A percentile compares a stretch with the other conserved stretches of the same genome.
Conservation (phyloP, 2,797 vertebrate genomes). For the Prunella strophiata region DNA sequence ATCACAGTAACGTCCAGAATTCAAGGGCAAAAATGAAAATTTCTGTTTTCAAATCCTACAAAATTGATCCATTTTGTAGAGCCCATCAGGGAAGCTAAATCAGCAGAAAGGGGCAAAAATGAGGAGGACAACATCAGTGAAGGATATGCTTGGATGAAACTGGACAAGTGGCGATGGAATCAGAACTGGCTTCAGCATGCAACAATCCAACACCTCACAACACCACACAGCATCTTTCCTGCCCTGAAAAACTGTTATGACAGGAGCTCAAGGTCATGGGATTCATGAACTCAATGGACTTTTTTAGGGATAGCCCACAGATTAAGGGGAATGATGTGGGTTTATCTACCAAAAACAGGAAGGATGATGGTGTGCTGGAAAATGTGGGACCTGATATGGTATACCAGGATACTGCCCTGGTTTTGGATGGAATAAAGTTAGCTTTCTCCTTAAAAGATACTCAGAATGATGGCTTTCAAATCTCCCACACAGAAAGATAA, state of each 20-base stretch:
- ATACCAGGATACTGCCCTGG: not conserved
- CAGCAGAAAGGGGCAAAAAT: not conserved
- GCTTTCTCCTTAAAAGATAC: not conserved
- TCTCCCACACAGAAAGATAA: not conserved
- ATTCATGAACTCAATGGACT: not conserved
- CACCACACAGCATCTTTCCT: not conserved
- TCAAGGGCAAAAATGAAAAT: not conserved
- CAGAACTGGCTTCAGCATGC: not conserved
- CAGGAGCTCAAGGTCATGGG: not conserved
- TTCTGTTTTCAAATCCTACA: not conserved
- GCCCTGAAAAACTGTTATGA: not conserved
- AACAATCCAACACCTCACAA: not conserved
- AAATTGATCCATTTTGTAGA: not conserved
- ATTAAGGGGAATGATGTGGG: not conserved
- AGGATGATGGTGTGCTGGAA: not conserved
- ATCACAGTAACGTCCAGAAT: accelerated
- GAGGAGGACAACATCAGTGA: not conserved
- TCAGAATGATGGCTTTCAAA: not conserved
- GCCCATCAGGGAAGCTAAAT: not conserved
- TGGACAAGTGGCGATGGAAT: not conserved
- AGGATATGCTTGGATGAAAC: not conserved
- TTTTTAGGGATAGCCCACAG: not conserved
- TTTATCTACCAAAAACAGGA: not conserved
- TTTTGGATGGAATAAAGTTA: not conserved
- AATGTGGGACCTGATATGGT: not conserved